Evolutionary conservation across 2,888 invertebrate species (phyloP), one percentile per base, ranked within the genome.

Genomic region (Cantharis flavilabris): DNA sequence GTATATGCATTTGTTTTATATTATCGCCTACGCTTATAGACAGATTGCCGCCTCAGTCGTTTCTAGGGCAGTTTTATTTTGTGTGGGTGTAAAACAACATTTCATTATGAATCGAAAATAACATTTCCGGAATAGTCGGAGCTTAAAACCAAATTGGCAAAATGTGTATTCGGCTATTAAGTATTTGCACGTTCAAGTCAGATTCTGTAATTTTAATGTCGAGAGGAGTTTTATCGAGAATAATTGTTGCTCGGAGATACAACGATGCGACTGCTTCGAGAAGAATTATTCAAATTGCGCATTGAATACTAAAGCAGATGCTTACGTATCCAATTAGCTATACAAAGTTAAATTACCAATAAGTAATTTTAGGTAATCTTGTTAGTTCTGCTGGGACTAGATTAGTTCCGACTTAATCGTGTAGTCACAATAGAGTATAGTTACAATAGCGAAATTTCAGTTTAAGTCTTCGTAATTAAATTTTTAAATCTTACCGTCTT

Each of bases 401-500:
- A n/a, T n/a, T 26, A 67, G 13, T 9, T 67, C n/a, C 13, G 11
- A 20, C 65, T 20, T 20, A 65, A 65, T 26, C 20, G n/a, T 23
- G 23, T 23, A 67, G 65, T 23, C n/a, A 65, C 16, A 64, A 64
- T 18, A 64, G 14, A 64, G 23, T 20, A 20, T 18, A 65, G 65
- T 67, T 18, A 23, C 20, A 67, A 49, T 49, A 49, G 7, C 9
- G n/a, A 49, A 7, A n/a, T 49, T 3, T 49, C n/a, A 5, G 33
- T n/a, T 16, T 30, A 30, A 65, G 23, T 26, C 3, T 67, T 7
- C 65, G 49, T n/a, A 49, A 49, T 49, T n/a, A 49, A n/a, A 67
- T 23, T 67, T 65, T 13, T 20, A 73, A 78, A 73, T 89, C 92
- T 92, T 90, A 97, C 97, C 93, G 97, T 97, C 93, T 97, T 97